Percentiles rank a stretch among this genome's conserved stretches.
phyloP scores from a whole-genome alignment of 2,797 vertebrate species.

The Lutjanus campechanus region DNA sequence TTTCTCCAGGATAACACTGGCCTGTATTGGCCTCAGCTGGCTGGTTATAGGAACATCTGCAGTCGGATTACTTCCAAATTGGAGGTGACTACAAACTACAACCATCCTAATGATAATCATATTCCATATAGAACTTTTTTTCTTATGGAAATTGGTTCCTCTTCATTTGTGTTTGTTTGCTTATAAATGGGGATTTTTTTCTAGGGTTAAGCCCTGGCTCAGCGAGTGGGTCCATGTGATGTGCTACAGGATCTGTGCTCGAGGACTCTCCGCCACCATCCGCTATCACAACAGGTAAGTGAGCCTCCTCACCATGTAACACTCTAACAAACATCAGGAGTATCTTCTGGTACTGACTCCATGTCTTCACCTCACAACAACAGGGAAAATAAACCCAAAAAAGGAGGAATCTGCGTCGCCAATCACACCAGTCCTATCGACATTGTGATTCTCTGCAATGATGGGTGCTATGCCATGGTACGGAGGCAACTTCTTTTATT shows the following conservation, averaged over 20 bases:
- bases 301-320: background rate
- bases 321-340: background rate
- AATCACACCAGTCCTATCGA: constrained; percentile 98
- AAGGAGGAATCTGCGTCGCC: constrained; percentile 97
- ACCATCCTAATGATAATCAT: background rate
- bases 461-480: constrained; percentile 98
- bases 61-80: constrained; percentile 92
- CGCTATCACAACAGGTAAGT: constrained; percentile 94
- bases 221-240: constrained; percentile 96
- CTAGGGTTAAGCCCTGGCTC: constrained; percentile 91
- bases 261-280: constrained; percentile 94
- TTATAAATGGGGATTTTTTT: background rate
- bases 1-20: constrained; percentile 88
- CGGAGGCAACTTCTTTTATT: background rate
- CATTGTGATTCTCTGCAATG: constrained; percentile 94
- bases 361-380: constrained; percentile 5
- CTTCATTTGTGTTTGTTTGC: background rate
- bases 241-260: constrained; percentile 94
- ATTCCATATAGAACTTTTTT: background rate
- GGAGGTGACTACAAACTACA: constrained; percentile 84
- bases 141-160: background rate
- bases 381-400: constrained; percentile 94
- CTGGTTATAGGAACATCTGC: constrained; percentile 92
- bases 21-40: constrained; percentile 91
- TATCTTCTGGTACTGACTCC: background rate